Conservation (phyloP, 2,797 vertebrate species). For the Antennarius maculatus region DNA sequence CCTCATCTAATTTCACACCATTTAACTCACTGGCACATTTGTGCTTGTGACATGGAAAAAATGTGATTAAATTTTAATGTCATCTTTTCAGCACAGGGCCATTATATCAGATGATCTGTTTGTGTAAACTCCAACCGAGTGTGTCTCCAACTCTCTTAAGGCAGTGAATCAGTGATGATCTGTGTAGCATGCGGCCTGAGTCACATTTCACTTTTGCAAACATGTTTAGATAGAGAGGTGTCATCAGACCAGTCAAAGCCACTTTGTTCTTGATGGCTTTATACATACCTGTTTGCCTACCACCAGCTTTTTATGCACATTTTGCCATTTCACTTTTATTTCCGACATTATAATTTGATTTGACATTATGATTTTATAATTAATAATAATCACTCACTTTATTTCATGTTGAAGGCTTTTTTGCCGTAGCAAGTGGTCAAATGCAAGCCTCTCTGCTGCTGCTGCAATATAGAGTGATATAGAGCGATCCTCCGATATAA, state of each 20-base stretch:
- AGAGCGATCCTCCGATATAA: not conserved
- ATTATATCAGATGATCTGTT: constrained; percentile 36
- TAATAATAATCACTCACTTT: not conserved
- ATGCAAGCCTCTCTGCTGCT: constrained; percentile 1
- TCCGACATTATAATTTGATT: not conserved
- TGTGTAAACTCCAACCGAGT: constrained; percentile 48
- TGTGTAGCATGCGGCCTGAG: constrained; percentile 1
- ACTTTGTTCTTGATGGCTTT: not conserved
- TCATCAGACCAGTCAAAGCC: not conserved
- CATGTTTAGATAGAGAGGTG: constrained; percentile 3
- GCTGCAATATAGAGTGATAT: not conserved
- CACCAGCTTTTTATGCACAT: not conserved
- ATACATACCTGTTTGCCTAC: not conserved
- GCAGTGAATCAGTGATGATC: constrained; percentile 39
- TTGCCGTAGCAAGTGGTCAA: not conserved
- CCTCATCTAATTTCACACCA: constrained; percentile 41
- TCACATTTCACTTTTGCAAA: constrained; percentile 22
- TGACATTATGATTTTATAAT: no score
- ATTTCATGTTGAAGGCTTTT: not conserved
- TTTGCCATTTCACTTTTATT: not conserved
- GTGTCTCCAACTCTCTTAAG: constrained; percentile 32
- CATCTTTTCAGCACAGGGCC: constrained; percentile 22
- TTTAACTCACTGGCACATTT: constrained; percentile 37
- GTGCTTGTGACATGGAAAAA: constrained; percentile 26
- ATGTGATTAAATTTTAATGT: constrained; percentile 48